phyloP scores from a whole-genome alignment of 2,113 vertebrate species.

The Cricetomys ansorgei region DNA sequence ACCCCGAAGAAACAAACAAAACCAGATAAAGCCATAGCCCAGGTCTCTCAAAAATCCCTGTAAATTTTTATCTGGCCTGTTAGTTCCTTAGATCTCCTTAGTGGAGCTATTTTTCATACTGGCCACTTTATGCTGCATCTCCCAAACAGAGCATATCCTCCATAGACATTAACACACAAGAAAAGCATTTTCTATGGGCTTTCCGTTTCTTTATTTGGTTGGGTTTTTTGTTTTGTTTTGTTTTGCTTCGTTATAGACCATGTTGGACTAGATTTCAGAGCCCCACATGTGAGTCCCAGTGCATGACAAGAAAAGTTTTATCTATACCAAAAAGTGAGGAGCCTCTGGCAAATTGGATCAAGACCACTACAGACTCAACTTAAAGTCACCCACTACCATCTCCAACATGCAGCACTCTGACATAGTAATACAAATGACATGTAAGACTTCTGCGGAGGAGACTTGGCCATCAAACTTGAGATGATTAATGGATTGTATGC shows the following conservation, averaged over 20 bases:
- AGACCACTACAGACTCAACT: neutral
- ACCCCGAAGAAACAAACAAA: neutral
- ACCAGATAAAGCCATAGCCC: neutral
- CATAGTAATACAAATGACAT: neutral
- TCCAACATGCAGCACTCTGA: neutral
- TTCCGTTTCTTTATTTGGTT: neutral
- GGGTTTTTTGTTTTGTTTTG: too few species aligned
- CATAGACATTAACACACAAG: neutral
- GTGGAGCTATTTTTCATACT: neutral
- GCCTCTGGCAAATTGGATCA: neutral
- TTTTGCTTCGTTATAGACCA: too few species aligned
- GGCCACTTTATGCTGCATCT: neutral
- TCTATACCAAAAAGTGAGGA: neutral
- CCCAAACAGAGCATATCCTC: neutral
- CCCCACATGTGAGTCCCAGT: neutral
- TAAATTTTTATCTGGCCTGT: constrained; percentile 5
- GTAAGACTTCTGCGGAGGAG: constrained; percentile 13
- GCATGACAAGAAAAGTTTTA: neutral
- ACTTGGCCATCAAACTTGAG: constrained; percentile 12
- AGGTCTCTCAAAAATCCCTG: neutral
- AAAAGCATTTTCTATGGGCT: neutral
- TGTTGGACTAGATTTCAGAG: neutral
- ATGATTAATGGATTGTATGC: neutral
- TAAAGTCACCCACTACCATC: neutral
- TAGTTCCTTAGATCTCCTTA: neutral